Conservation (phyloP, 1,140 invertebrate genomes). For the Acromyrmex echinatior region DNA sequence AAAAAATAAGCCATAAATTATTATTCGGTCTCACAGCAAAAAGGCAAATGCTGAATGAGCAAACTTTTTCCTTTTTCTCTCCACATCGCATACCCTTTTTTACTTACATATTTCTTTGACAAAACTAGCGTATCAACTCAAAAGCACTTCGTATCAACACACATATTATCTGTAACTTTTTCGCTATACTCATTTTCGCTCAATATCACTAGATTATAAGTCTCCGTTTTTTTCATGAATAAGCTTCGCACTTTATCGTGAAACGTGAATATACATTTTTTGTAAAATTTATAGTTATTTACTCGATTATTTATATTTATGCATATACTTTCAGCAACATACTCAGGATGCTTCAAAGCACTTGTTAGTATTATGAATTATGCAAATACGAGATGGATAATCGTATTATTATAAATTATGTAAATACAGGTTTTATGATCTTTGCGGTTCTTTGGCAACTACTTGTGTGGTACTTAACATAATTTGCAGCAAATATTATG, state of each 20-base stretch:
- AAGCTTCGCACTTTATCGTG: neutral
- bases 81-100: neutral
- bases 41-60: neutral
- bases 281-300: slow-evolving; percentile 11
- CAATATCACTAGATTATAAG: slow-evolving; percentile 15
- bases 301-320: neutral
- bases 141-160: neutral
- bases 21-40: neutral
- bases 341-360: neutral
- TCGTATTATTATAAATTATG: slow-evolving; percentile 45
- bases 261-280: neutral
- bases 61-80: neutral
- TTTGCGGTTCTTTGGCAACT: neutral
- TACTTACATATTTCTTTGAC: neutral
- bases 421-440: slow-evolving; percentile 8
- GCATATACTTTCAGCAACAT: neutral
- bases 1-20: neutral
- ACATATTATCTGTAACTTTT: neutral
- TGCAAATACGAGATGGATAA: slow-evolving; percentile 23
- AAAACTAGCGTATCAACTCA: neutral
- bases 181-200: neutral
- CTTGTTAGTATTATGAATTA: slow-evolving; percentile 20
- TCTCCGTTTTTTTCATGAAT: neutral
- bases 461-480: slow-evolving; percentile 19
- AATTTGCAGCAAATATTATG: slow-evolving; percentile 23